phyloP scores from a whole-genome alignment of 2,888 invertebrate species.

The Tipula confusa region DNA sequence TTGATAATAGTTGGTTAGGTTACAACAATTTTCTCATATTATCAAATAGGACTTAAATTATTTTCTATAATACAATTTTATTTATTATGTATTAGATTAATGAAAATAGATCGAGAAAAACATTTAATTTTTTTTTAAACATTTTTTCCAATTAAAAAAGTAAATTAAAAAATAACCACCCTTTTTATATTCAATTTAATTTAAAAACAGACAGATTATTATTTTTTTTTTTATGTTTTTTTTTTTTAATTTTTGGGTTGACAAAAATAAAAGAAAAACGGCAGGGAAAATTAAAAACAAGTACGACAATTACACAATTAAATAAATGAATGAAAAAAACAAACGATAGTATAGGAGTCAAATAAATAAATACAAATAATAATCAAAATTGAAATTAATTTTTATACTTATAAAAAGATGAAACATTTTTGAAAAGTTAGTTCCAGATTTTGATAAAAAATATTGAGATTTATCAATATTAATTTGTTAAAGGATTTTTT shows the following conservation, averaged over 20 bases:
- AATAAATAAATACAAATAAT: background rate
- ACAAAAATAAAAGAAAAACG: background rate
- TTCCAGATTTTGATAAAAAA: background rate
- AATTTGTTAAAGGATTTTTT: background rate
- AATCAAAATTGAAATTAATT: background rate
- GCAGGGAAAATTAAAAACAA: background rate
- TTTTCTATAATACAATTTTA: background rate
- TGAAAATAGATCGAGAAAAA: background rate
- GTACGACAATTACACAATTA: conserved; percentile 12
- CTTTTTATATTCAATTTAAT: conserved; percentile 6
- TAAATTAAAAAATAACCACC: background rate
- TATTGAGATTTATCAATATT: background rate
- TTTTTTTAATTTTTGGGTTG: background rate
- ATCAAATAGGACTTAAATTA: background rate
- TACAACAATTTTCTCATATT: background rate
- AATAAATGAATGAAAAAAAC: background rate
- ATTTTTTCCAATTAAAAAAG: background rate
- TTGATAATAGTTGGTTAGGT: no score
- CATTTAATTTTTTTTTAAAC: background rate
- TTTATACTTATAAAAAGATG: background rate
- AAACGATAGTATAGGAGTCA: background rate
- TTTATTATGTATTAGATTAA: background rate
- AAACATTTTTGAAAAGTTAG: background rate
- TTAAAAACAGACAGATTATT: conserved; percentile 15
- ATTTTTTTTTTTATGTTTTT: background rate